Evolutionary conservation across 2,888 invertebrate genomes (phyloP).

Genomic region (Himalopsyche kuldschensis): DNA sequence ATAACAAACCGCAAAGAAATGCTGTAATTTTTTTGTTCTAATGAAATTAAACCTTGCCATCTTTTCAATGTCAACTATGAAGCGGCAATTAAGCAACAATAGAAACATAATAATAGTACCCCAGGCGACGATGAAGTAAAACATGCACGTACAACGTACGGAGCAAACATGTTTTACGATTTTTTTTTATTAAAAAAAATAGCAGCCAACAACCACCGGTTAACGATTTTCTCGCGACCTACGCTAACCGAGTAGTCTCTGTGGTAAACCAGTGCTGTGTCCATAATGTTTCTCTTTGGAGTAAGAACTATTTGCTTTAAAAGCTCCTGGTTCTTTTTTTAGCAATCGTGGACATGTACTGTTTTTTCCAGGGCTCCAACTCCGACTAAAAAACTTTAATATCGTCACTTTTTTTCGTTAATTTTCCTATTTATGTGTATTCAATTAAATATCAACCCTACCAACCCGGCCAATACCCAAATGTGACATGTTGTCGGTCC

Average conservation of each 20-base stretch:
- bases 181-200: background rate
- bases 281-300: background rate
- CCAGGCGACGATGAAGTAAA: background rate
- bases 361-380: too few species aligned
- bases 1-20: too few species aligned
- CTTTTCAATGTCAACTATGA: background rate
- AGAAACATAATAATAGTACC: background rate
- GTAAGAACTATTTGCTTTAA: too few species aligned
- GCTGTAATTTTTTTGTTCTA: background rate
- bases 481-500: too few species aligned
- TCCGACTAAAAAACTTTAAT: too few species aligned
- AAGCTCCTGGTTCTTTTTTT: too few species aligned
- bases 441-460: too few species aligned
- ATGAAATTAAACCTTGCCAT: background rate
- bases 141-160: background rate
- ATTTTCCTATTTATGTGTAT: too few species aligned
- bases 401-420: too few species aligned
- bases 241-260: background rate
- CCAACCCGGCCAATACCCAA: too few species aligned
- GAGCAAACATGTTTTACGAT: background rate
- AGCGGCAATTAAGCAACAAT: background rate
- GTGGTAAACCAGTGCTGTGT: background rate
- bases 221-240: conserved; percentile 5
- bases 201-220: background rate
- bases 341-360: too few species aligned